Evolutionary conservation across 1,140 invertebrate genomes (phyloP), one percentile per base, ranked within the genome.

Genomic region (Lasioglossum albipes): DNA sequence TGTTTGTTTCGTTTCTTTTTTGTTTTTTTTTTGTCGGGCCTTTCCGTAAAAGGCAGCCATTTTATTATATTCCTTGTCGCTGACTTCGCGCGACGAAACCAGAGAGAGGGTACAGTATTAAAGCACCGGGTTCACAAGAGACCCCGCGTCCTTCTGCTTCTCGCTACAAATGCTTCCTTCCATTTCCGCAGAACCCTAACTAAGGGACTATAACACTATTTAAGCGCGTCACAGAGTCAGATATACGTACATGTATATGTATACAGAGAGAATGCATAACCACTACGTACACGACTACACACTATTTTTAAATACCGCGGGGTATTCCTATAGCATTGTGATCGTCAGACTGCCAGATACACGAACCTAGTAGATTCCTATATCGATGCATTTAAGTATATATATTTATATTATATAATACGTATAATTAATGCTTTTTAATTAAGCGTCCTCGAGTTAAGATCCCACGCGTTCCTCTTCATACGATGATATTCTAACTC

Each of bases 361-460:
- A 84, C 86, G 85, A 87, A 87, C 78, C 81, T 83, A 79, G 84
- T 86, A 88, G 89, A 90, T 91, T 90, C 89, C 89, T 91, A 91
- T 83, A 79, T 59, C 81, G 84, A 90, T 91, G 90, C 90, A 91
- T 91, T 91, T 91, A 91, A 89, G 79, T 90, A 90, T 87, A 89
- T 84, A 79, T 87, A 89, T 82, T 87, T 88, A 87, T 86, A 82
- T 89, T 85, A 77, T 84, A 78, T 87, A 83, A 87, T 84, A 68
- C 73, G 78, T 87, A 84, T 64, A 62, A 83, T 83, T 85, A 87
- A 85, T 73, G 81, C 74, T 82, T 74, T 81, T 86, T 86, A 86
- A 84, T 88, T 83, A 88, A 87, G 84, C 69, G 64, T 66, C 57
- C 66, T 79, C 67, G 68, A 52, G 62, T 81, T 87, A 87, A 86